Conservation (phyloP, 2,797 vertebrate genomes). For the Enteromius thamalakanensis region DNA sequence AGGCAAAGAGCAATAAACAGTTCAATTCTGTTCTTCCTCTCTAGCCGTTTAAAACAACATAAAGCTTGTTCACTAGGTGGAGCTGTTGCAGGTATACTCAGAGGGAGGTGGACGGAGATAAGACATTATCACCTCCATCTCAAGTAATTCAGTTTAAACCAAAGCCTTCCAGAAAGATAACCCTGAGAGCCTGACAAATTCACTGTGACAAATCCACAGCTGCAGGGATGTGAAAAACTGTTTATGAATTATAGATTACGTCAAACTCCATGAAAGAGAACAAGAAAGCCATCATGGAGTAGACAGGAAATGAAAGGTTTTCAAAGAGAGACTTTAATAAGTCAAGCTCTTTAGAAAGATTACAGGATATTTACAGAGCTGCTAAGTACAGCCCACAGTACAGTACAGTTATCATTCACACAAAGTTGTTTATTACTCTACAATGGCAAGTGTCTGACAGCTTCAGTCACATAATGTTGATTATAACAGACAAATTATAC, state of each 20-base stretch:
- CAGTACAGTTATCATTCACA: background rate
- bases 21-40: background rate
- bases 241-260: conserved; percentile 46
- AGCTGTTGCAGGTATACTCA: background rate
- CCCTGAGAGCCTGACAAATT: conserved; percentile 49
- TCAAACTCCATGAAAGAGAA: conserved; percentile 37
- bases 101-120: background rate
- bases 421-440: background rate
- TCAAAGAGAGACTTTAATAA: conserved; percentile 36
- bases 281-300: conserved; percentile 3
- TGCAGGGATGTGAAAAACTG: conserved; percentile 10
- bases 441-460: background rate
- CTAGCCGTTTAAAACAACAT: background rate
- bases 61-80: conserved; percentile 22
- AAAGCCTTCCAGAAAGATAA: conserved; percentile 56
- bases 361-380: conserved; percentile 35
- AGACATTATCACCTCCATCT: conserved; percentile 33
- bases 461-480: background rate
- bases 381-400: background rate
- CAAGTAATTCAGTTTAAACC: conserved; percentile 55
- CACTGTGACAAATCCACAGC: conserved; percentile 27
- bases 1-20: background rate
- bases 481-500: background rate
- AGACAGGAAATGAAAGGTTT: conserved; percentile 50
- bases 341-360: conserved; percentile 31